phyloP scores from a whole-genome alignment of 2,113 vertebrate species.

The Caloenas nicobarica region DNA sequence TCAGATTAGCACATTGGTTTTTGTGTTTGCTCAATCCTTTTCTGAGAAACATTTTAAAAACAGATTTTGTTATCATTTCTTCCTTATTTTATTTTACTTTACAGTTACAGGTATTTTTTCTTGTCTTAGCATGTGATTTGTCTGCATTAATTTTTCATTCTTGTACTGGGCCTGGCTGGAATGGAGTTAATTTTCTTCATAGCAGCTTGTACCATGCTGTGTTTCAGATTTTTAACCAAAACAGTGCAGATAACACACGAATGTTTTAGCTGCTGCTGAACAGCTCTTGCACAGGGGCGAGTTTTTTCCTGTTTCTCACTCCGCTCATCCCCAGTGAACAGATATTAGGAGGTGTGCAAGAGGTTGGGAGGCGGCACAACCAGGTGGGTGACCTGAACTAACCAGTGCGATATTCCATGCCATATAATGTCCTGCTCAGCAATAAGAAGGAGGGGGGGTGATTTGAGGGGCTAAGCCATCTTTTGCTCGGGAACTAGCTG shows the following conservation, averaged over 20 bases:
- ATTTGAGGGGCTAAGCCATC: not conserved
- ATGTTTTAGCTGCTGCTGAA: not conserved
- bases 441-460: not conserved
- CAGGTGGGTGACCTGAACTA: not conserved
- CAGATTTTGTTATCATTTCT: not conserved
- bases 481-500: not conserved
- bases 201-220: too few species aligned
- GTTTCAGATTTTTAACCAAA: too few species aligned
- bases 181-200: too few species aligned
- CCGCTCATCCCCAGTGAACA: not conserved
- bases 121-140: not conserved
- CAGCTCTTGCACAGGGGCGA: not conserved
- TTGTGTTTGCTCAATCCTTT: not conserved
- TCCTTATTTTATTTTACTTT: not conserved
- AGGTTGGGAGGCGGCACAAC: not conserved
- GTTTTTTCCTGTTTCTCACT: not conserved
- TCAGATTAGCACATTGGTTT: not conserved
- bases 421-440: not conserved
- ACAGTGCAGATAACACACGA: too few species aligned
- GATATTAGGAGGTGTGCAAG: accelerated
- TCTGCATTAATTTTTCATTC: not conserved
- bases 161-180: not conserved
- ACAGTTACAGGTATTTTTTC: not conserved
- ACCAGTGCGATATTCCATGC: not conserved
- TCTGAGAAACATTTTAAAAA: not conserved